These are phyloP conservation scores for Sterrhoptilus dennistouni DNA, from an alignment of 2,113 vertebrate genomes.

Conservation along the genomic window DNA sequence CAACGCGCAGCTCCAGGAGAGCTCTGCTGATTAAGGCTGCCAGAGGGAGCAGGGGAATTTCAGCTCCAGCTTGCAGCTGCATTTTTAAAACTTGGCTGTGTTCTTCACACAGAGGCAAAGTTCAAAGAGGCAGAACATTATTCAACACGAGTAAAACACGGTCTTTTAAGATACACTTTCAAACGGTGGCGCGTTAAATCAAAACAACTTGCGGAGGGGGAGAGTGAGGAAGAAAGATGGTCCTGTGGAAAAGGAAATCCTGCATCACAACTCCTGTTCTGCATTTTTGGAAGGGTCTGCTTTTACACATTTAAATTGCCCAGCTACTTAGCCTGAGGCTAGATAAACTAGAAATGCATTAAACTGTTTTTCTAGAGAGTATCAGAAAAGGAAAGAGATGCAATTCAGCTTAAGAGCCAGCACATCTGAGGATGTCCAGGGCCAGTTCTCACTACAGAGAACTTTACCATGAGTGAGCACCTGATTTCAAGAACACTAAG, in stretches of 20 bases:
- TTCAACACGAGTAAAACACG: slow-evolving; percentile 59
- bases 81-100: slow-evolving; percentile 36
- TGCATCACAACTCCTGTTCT: neutral
- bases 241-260: neutral
- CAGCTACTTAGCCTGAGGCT: neutral
- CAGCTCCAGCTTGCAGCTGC: slow-evolving; percentile 24
- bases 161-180: slow-evolving; percentile 64
- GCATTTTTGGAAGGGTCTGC: neutral
- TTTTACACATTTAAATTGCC: neutral
- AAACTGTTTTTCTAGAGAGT: neutral
- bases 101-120: slow-evolving; percentile 40
- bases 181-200: neutral
- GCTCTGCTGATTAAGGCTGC: slow-evolving; percentile 58
- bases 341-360: neutral
- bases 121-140: slow-evolving; percentile 67
- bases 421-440: neutral
- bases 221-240: neutral
- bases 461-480: neutral
- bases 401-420: neutral
- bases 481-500: neutral
- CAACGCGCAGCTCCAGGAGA: neutral
- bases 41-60: slow-evolving; percentile 42
- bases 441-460: neutral
- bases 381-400: neutral
- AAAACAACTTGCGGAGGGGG: neutral